These are phyloP conservation scores for Chaetura pelagica DNA, from an alignment of 2,113 vertebrate species.

Conservation along the genomic window DNA sequence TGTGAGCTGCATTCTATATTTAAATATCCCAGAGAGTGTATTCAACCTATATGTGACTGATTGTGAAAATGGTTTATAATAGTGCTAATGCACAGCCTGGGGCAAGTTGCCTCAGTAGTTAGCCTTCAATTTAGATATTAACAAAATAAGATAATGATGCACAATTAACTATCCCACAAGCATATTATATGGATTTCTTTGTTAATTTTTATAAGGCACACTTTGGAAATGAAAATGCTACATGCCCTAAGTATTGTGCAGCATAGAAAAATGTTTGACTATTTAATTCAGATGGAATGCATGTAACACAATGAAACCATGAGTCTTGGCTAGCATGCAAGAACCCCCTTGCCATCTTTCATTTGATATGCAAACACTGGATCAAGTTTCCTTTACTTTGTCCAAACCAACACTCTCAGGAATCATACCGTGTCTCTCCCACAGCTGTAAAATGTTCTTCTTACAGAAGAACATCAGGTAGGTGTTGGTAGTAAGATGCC, in stretches of 20 bases:
- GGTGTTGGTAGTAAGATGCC: background rate
- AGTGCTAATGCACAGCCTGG: background rate
- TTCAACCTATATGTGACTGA: background rate
- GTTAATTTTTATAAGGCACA: background rate
- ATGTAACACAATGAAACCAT: conserved; percentile 45
- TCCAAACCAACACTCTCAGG: conserved; percentile 21
- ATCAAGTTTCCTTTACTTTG: conserved; percentile 55
- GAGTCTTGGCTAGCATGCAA: background rate
- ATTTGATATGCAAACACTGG: conserved; percentile 56
- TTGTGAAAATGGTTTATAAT: background rate
- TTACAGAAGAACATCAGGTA: background rate
- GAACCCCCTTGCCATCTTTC: conserved; percentile 28
- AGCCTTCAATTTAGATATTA: conserved; percentile 33
- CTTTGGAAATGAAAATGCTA: conserved; percentile 23
- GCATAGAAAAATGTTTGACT: conserved; percentile 36
- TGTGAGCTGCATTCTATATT: background rate
- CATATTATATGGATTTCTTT: background rate
- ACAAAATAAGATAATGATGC: conserved; percentile 32
- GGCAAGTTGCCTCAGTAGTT: background rate
- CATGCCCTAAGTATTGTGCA: background rate
- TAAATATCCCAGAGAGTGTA: background rate
- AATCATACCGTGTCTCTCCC: background rate
- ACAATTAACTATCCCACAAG: conserved; percentile 21
- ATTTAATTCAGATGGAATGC: conserved; percentile 50
- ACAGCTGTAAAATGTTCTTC: conserved; percentile 39